Evolutionary conservation across 2,113 vertebrate genomes (phyloP).

Genomic region (Baryphthengus martii): DNA sequence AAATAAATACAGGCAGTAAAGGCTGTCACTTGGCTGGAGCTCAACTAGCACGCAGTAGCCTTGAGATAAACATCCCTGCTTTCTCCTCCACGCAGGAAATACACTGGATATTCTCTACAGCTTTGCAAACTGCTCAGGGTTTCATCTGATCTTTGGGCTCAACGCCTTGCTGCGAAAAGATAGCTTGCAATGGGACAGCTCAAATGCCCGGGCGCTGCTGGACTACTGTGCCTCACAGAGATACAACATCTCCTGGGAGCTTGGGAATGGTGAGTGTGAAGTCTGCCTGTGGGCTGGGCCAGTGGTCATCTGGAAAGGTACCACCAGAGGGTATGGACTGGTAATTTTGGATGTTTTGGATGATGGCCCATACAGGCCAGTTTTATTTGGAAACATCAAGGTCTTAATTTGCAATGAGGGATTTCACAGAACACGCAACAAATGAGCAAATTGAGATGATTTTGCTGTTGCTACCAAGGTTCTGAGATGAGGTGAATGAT

Average conservation of each 20-base stretch:
- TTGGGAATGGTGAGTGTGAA: constrained; percentile 86
- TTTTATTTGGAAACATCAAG: not conserved
- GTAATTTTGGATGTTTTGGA: not conserved
- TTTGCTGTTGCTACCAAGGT: not conserved
- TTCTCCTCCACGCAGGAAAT: constrained; percentile 65
- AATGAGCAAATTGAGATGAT: not conserved
- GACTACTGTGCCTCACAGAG: constrained; percentile 79
- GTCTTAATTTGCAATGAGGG: not conserved
- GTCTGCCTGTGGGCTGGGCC: not conserved
- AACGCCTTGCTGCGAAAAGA: constrained; percentile 85
- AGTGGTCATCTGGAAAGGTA: fast-evolving
- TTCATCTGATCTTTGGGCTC: constrained; percentile 91
- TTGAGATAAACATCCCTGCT: not conserved
- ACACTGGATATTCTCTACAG: constrained; percentile 84
- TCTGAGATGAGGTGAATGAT: not conserved
- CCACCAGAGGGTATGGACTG: not conserved
- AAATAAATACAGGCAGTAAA: not conserved
- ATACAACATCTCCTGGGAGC: constrained; percentile 90
- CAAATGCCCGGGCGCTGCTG: constrained; percentile 81
- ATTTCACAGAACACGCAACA: not conserved
- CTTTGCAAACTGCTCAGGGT: constrained; percentile 83
- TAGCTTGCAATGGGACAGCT: constrained; percentile 82
- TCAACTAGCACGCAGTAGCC: fast-evolving
- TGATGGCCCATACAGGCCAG: not conserved
- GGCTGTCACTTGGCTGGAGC: not conserved